phyloP scores from a whole-genome alignment of 2,888 invertebrate genomes.

The Drosophila gaucha region DNA sequence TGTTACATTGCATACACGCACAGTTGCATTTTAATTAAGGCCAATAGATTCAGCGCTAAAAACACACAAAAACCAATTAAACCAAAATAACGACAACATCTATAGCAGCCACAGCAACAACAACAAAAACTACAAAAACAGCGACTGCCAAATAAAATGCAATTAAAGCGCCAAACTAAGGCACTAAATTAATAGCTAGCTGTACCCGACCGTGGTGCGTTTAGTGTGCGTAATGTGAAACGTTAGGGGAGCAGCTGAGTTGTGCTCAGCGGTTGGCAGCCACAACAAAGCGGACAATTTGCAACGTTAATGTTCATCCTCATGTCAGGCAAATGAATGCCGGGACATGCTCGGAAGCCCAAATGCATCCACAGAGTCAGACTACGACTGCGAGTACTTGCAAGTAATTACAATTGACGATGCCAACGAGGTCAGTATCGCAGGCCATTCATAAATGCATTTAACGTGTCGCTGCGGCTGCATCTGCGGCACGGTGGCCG shows the following conservation, averaged over 20 bases:
- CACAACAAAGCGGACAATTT: slow-evolving; percentile 79
- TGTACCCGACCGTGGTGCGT: neutral
- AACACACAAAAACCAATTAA: slow-evolving; percentile 73
- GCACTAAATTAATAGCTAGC: slow-evolving; percentile 74
- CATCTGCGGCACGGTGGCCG: slow-evolving; percentile 21
- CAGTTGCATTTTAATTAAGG: slow-evolving; percentile 77
- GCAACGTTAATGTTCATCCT: slow-evolving; percentile 68
- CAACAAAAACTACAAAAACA: neutral
- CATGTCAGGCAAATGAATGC: slow-evolving; percentile 61
- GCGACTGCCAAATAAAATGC: slow-evolving; percentile 68
- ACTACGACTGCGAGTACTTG: slow-evolving; percentile 37
- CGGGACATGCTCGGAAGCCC: slow-evolving; percentile 48
- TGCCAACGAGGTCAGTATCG: slow-evolving; percentile 28
- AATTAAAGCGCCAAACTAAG: slow-evolving; percentile 58
- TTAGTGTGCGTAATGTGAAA: slow-evolving; percentile 62
- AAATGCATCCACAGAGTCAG: slow-evolving; percentile 40
- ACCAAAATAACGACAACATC: slow-evolving; percentile 61
- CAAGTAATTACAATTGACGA: slow-evolving; percentile 81
- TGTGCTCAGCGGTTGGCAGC: slow-evolving; percentile 39
- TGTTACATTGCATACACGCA: slow-evolving; percentile 70
- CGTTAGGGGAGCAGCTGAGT: slow-evolving; percentile 24
- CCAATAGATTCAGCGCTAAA: slow-evolving; percentile 66
- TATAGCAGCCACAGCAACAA: slow-evolving; percentile 3
- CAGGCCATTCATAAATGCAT: slow-evolving; percentile 79
- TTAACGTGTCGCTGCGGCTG: slow-evolving; percentile 74